A percentile compares a stretch with the other conserved stretches of the same genome.
Conservation (phyloP, 92 coral and sea anemone species). For the Muricea muricata region DNA sequence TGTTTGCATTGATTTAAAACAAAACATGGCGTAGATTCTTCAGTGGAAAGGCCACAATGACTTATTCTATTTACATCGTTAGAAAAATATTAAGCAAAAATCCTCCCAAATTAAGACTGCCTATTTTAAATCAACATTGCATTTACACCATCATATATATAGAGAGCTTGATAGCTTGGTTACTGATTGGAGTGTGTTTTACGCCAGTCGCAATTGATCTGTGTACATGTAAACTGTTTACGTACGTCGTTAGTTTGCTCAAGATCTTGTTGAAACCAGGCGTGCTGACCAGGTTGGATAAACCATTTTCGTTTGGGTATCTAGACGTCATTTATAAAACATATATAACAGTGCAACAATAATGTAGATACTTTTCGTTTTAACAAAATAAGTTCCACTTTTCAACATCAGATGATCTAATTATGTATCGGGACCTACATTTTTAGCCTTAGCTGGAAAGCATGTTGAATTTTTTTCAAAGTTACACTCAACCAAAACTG, state of each 20-base stretch:
- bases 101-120: no score
- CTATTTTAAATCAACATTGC: no score
- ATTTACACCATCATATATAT: no score
- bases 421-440: constrained; percentile 41
- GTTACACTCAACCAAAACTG: constrained; percentile 80
- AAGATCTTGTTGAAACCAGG: constrained; percentile 29
- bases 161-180: no score
- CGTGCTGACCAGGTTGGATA: constrained; percentile 10
- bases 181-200: no score
- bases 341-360: not conserved
- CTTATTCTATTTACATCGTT: no score
- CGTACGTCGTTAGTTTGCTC: constrained; percentile 26
- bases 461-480: constrained; percentile 82
- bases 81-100: no score
- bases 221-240: not conserved
- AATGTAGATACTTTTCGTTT: not conserved
- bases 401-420: no score
- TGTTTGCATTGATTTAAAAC: no score
- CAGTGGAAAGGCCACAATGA: no score
- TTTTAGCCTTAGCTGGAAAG: constrained; percentile 67
- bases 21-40: no score
- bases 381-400: not conserved
- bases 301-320: constrained; percentile 26
- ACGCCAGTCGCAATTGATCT: no score
- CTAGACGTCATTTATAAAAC: not conserved